Percentiles rank a stretch among this genome's conserved stretches.
phyloP scores from a whole-genome alignment of 1,140 invertebrate genomes.

The Brachionus plicatilis region DNA sequence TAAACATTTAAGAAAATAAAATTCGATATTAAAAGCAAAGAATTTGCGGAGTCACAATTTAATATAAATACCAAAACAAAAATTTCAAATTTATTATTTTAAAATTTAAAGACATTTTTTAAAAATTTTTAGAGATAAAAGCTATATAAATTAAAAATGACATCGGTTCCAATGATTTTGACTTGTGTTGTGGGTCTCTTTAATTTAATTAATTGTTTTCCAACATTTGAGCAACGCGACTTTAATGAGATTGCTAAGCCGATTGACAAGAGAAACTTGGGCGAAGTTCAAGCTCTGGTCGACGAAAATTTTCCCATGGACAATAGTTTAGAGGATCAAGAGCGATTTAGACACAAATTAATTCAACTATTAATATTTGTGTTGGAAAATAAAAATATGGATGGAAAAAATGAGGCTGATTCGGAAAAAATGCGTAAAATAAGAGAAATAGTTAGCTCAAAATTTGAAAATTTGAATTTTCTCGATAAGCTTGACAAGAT shows the following conservation, averaged over 20 bases:
- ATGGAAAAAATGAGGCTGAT: background rate
- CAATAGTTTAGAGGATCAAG: background rate
- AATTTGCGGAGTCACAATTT: background rate
- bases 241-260: background rate
- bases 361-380: background rate
- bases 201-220: background rate
- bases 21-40: background rate
- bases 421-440: background rate
- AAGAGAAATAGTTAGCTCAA: background rate
- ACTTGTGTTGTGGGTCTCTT: background rate
- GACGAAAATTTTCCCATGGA: background rate
- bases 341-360: background rate
- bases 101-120: background rate
- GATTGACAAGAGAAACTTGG: background rate
- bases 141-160: background rate
- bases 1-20: background rate
- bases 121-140: background rate
- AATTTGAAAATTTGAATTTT: background rate
- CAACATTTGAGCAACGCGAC: background rate
- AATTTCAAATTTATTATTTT: background rate
- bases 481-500: background rate
- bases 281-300: background rate
- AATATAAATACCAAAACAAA: background rate
- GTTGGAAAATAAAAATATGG: background rate
- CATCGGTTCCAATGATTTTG: background rate